Evolutionary conservation across 2,888 invertebrate species (phyloP).

Genomic region (Crocallis elinguaria): DNA sequence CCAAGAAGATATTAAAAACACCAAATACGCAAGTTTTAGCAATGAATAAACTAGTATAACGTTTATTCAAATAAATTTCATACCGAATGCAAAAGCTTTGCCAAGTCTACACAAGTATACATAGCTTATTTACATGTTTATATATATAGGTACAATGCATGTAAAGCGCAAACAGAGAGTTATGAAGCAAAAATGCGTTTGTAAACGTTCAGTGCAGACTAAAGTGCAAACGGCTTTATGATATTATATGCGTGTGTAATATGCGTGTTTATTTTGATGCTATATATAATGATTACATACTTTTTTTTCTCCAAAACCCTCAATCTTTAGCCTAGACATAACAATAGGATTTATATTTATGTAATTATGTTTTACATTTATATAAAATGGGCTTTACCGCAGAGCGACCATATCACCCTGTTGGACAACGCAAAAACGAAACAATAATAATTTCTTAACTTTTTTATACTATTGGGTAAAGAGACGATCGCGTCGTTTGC

Average conservation of each 20-base stretch:
- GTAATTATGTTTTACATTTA: too few species aligned
- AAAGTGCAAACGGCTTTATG: too few species aligned
- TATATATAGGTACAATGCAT: constrained; percentile 44
- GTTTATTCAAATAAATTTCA: constrained; percentile 42
- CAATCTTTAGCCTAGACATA: too few species aligned
- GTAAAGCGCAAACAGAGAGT: constrained; percentile 57
- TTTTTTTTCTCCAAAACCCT: too few species aligned
- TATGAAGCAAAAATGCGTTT: constrained; percentile 62
- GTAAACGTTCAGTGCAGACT: constrained; percentile 22
- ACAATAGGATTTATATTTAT: too few species aligned
- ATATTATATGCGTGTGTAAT: constrained; percentile 15
- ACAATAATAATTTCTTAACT: too few species aligned
- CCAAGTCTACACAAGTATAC: constrained; percentile 52
- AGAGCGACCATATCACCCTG: too few species aligned
- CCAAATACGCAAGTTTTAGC: not conserved
- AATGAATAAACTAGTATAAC: constrained; percentile 33
- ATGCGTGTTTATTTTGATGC: not conserved
- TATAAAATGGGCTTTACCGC: too few species aligned
- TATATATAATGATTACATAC: too few species aligned
- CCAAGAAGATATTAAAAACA: constrained; percentile 6
- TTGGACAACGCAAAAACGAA: too few species aligned
- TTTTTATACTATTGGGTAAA: too few species aligned
- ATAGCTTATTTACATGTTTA: constrained; percentile 8
- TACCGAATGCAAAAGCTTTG: constrained; percentile 56
- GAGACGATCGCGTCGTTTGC: too few species aligned